These are phyloP conservation scores for Thunnus maccoyii DNA, from an alignment of 2,113 vertebrate genomes.

Conservation along the genomic window DNA sequence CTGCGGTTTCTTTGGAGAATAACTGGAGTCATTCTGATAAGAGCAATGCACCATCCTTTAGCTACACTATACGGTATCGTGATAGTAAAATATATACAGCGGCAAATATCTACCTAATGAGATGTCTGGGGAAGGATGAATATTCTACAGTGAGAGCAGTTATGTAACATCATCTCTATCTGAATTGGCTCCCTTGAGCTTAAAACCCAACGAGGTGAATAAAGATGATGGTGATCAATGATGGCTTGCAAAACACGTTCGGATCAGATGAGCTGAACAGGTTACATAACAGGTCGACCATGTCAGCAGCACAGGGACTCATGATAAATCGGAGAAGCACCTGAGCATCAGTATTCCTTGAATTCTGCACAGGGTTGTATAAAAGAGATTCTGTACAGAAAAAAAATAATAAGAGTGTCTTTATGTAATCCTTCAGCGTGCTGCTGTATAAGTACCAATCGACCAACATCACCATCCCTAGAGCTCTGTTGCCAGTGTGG, in stretches of 20 bases:
- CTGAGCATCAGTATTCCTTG: constrained; percentile 8
- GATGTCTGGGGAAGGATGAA: constrained; percentile 58
- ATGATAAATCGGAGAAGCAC: constrained; percentile 20
- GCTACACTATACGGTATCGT: neutral
- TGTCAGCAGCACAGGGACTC: constrained; percentile 16
- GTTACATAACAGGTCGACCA: constrained; percentile 50
- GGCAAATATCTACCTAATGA: constrained; percentile 68
- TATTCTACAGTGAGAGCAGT: constrained; percentile 52
- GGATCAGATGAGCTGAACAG: constrained; percentile 48
- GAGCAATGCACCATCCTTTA: constrained; percentile 29
- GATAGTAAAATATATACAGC: constrained; percentile 28
- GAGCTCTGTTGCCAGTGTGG: neutral
- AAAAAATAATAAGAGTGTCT: neutral
- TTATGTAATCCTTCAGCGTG: constrained; percentile 33
- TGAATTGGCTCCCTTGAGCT: constrained; percentile 45
- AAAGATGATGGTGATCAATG: constrained; percentile 70
- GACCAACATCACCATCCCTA: neutral
- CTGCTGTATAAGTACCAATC: neutral
- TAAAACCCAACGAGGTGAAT: constrained; percentile 60
- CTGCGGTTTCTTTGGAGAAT: neutral
- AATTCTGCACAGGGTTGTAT: constrained; percentile 2
- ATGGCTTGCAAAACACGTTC: constrained; percentile 56
- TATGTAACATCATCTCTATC: constrained; percentile 65
- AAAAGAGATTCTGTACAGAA: constrained; percentile 1
- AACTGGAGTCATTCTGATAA: constrained; percentile 9